Conservation (phyloP, 2,113 vertebrate genomes). For the Brachyhypopomus gauderio region DNA sequence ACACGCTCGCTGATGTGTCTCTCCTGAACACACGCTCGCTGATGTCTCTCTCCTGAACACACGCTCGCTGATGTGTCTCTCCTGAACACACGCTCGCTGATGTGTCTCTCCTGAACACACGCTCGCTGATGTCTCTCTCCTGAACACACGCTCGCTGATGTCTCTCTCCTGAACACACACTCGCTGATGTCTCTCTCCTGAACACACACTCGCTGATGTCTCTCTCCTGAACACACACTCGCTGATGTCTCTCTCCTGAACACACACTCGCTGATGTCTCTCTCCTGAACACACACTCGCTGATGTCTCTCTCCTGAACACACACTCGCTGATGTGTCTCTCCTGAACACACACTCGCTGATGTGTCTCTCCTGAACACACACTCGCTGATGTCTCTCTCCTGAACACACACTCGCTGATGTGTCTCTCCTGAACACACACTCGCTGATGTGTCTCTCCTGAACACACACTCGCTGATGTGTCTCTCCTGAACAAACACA, state of each 20-base stretch:
- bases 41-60: constrained; percentile 14
- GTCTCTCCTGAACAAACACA: constrained; percentile 9
- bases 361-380: constrained; percentile 13
- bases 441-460: constrained; percentile 10
- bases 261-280: too few relatives aligned
- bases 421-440: constrained; percentile 9
- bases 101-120: constrained; percentile 15
- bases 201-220: too few relatives aligned
- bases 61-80: constrained; percentile 17
- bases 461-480: too few relatives aligned
- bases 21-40: too few relatives aligned
- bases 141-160: too few relatives aligned
- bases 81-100: too few relatives aligned
- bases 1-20: too few relatives aligned
- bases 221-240: constrained; percentile 15
- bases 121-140: constrained; percentile 14
- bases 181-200: constrained; percentile 10
- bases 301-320: constrained; percentile 18
- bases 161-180: constrained; percentile 6
- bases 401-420: too few relatives aligned
- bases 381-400: constrained; percentile 15
- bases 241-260: constrained; percentile 18
- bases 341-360: too few relatives aligned
- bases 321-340: constrained; percentile 15
- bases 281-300: too few relatives aligned